Conservation (phyloP, 2,797 vertebrate species). For the Mus minutoides region DNA sequence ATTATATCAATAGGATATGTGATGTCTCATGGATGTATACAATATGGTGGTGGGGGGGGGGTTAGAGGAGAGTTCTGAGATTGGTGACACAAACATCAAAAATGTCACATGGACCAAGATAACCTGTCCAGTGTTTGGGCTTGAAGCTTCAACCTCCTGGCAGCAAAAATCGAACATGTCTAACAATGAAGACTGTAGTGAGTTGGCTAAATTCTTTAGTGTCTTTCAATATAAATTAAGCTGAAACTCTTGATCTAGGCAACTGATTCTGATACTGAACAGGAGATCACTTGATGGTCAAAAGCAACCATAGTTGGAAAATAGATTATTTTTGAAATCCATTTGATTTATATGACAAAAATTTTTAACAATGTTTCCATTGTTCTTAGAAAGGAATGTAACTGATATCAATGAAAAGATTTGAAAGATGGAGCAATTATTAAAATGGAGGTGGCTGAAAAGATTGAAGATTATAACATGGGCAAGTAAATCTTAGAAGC, state of each 20-base stretch:
- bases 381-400: conserved; percentile 29
- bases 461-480: conserved; percentile 11
- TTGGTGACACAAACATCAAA: not conserved
- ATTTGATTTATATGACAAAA: not conserved
- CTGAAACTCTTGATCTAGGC: not conserved
- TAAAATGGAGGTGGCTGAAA: conserved; percentile 8
- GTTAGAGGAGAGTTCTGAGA: not conserved
- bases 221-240: not conserved
- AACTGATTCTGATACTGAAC: not conserved
- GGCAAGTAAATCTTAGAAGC: not conserved
- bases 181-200: not conserved
- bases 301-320: not conserved
- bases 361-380: not conserved
- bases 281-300: not conserved
- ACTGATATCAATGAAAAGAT: not conserved
- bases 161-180: not conserved
- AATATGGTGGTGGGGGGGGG: rapidly evolving
- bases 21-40: not conserved
- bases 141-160: not conserved
- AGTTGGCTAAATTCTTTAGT: not conserved
- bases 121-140: not conserved
- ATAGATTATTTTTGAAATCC: not conserved
- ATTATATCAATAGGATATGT: not conserved
- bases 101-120: not conserved
- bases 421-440: not conserved